Base-by-base conservation (phyloP, 2,888 invertebrate species). In the Homarus gammarus region DNA sequence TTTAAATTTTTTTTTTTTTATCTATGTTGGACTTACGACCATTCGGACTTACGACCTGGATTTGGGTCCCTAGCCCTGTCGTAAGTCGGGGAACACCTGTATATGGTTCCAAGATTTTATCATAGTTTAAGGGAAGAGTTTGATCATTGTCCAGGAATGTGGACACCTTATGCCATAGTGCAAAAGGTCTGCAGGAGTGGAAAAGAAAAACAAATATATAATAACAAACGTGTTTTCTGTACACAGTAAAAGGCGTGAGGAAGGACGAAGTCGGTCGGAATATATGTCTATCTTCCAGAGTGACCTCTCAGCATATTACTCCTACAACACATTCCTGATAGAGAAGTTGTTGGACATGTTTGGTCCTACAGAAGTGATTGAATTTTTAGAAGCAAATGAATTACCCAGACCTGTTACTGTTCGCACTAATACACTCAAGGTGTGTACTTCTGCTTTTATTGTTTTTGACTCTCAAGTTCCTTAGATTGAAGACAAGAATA, bases 301-400 rank as follows among this genome's bases (percentile, higher is more conserved):
- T 93, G 99, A 99, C 94, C 95, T 99, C 81, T 99, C 99, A 93
- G 95, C 95, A 40, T 99, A 99, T 94, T 99, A 99, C 95, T 98
- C 98, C 93, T 99, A 99, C 94, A 99, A 99, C 94, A 96, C 97
- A 87, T 99, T 97, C 94, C 94, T 99, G 27, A 99, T 99, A 97
- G 96, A 96, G 92, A 96, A 96, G 93, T 94, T 99, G 0, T 96
- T 99, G 96, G 96, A 98, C 93, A 95, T 99, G 93, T 98, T 99
- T 93, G 96, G 97, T 2, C 94, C 97, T 1, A 95, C 96, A 92
- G 98, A 98, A 94, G 95, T 99, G 27, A 95, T 98, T 92, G 98
- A 99, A 93, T 99, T 98, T 94, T 94, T 99, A 85, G 99, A 99
- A 95, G 97, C 99, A 0, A 99, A 98, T 93, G 99, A 99, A 95